Evolutionary conservation across 2,888 invertebrate species (phyloP).

Genomic region (Nasonovia ribisnigri): DNA sequence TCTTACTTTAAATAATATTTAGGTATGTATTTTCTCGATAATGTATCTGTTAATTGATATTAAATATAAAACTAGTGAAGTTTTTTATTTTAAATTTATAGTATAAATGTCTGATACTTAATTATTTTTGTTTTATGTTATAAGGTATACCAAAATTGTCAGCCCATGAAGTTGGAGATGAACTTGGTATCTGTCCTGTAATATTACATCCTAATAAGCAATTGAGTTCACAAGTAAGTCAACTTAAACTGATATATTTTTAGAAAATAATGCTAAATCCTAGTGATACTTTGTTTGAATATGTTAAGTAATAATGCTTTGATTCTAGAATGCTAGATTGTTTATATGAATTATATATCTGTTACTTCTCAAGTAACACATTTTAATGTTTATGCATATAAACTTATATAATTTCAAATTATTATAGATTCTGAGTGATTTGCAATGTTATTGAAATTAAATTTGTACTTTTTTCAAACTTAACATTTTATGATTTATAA

Average conservation of each 20-base stretch:
- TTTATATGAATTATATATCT: background rate
- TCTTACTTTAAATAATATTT: background rate
- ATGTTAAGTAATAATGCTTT: background rate
- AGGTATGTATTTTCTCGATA: background rate
- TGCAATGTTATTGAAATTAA: background rate
- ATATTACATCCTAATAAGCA: conserved; percentile 43
- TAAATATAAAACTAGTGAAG: too few species aligned
- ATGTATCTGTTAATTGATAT: background rate
- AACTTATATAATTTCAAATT: background rate
- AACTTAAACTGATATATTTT: background rate
- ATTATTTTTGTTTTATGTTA: background rate
- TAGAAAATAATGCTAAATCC: background rate
- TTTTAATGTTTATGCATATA: background rate
- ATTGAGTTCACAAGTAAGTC: conserved; percentile 46
- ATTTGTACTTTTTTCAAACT: background rate
- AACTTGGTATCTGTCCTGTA: conserved; percentile 8
- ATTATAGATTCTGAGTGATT: background rate
- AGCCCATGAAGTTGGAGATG: background rate
- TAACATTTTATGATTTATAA: background rate
- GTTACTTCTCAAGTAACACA: background rate
- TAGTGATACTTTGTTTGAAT: background rate
- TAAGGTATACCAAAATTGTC: conserved; percentile 52
- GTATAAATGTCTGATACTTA: background rate
- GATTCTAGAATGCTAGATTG: background rate
- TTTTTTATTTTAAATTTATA: background rate